Evolutionary conservation across 2,888 invertebrate species (phyloP), one percentile per base, ranked within the genome.

Genomic region (Apeira syringaria): DNA sequence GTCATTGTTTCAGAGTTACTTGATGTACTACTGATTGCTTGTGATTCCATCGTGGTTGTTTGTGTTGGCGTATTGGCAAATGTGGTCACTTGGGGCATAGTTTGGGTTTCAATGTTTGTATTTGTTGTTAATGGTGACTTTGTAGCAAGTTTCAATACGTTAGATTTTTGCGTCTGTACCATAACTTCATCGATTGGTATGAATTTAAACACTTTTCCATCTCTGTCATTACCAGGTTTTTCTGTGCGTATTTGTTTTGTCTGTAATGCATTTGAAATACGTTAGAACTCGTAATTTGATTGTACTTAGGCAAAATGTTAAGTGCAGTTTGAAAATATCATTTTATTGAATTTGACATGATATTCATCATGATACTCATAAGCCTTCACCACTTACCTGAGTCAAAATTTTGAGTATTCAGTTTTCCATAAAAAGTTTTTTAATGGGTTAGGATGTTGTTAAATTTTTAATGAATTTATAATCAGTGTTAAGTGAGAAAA

Each of bases 201-300:
- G 50, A 82, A 89, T 72, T 84, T 90, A 66, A 90, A 88, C 58
- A 88, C 68, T 49, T 67, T 76, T 56, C 76, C 81, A 50, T 66
- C 79, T 55, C 74, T 84, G 55, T 82, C 80, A 52, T 58, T 69
- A 53, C 59, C 71, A 43, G 90, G 89, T 57, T 75, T 89, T 75
- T 90, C 90, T 12, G 90, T 91, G 47, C 89, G 79, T 54, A 91
- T 91, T 82, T 87, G 78, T 74, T 90, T 79, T 46, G 91, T 91
- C 91, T 91, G 87, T 53, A 89, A 91, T 68, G 48, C 33, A 37
- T 37, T 17, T 37, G 32, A 43, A 37, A 37, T 53, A 54, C 52
- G 43, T 67, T 63, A 65, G 47, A 30, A 47, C 41, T 30, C 20
- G 29, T 37, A 24, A 15, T 10, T 48, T 44, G 3, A 2, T 28